Base-by-base conservation (phyloP, 64 coral and sea anemone species). In the Montipora capricornis region DNA sequence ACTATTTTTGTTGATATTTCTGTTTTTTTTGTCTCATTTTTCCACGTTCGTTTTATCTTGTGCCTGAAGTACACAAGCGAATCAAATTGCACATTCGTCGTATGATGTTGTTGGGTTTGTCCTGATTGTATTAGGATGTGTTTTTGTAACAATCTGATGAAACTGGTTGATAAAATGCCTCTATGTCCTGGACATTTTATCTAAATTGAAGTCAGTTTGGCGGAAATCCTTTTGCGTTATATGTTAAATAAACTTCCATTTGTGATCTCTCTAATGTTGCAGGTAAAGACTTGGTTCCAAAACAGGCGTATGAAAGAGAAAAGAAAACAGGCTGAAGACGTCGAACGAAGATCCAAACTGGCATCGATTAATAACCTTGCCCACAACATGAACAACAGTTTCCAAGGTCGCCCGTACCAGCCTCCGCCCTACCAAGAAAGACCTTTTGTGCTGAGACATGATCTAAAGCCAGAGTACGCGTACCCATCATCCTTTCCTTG, bases 271-370 rank as follows among this genome's bases (percentile, higher is more conserved):
- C 60, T 64, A 11, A 11, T 64, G 60, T 6, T 49, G 11, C 46
- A 86, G 82, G 82, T 86, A 5, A 97, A 97, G 49, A 97, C 96
- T 16, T 97, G 96, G 96, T 97, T 97, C 80, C 96, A 97, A 76
- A 97, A 97, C 52, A 91, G 96, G 89, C 59, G 96, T 52, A 97
- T 97, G 96, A 97, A 97, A 53, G 71, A 90, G 60, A 97, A 97
- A 64, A 87, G 89, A 13, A 91, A 97, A 61, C 84, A 93, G 13
- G 75, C 96, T 19, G 96, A 97, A 67, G 92, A 90, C 20, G 87
- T 89, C 2, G 91, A 97, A 29, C 67, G 91, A 1, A 89, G 87
- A 55, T 82, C 93, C 13, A 97, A 97, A 64, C 62, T 95, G 46
- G 83, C 96, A 44, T 97, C 92, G 58, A 73, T 93, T 10, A 97